phyloP scores from a whole-genome alignment of 1,140 invertebrate species.

The Pachypeltis micranthus region DNA sequence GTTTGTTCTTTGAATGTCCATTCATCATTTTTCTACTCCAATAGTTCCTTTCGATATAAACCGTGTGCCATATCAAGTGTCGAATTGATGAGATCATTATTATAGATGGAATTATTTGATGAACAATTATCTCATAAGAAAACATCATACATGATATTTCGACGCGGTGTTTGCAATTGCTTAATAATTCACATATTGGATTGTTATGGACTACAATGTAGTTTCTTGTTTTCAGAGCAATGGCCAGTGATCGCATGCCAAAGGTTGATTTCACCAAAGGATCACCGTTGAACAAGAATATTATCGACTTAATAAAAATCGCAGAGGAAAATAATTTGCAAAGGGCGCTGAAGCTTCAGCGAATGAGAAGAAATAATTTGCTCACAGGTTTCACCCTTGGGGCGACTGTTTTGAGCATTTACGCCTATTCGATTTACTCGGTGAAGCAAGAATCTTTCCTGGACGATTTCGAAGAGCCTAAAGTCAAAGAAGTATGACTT shows the following conservation, averaged over 20 bases:
- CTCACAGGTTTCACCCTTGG: slow-evolving; percentile 48
- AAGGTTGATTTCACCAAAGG: slow-evolving; percentile 41
- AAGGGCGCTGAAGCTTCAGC: slow-evolving; percentile 50
- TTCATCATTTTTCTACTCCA: too few species aligned
- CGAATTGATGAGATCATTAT: too few species aligned
- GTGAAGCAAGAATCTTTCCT: slow-evolving; percentile 77
- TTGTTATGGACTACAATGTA: too few species aligned
- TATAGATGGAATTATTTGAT: too few species aligned
- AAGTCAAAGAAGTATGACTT: slow-evolving; percentile 12
- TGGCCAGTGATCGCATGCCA: slow-evolving; percentile 39
- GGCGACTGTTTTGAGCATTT: slow-evolving; percentile 54
- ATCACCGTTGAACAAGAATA: slow-evolving; percentile 41
- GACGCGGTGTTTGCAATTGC: too few species aligned
- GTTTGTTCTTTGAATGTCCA: too few species aligned
- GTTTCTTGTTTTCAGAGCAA: slow-evolving; percentile 18
- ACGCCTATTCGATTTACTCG: slow-evolving; percentile 67
- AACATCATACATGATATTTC: too few species aligned
- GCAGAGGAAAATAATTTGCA: slow-evolving; percentile 59
- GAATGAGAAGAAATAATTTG: slow-evolving; percentile 48
- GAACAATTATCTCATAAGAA: too few species aligned
- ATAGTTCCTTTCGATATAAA: too few species aligned
- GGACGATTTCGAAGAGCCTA: slow-evolving; percentile 72
- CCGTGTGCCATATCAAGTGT: too few species aligned
- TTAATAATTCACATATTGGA: neutral
- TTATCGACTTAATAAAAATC: slow-evolving; percentile 63